Evolutionary conservation across 2,113 vertebrate genomes (phyloP).

Genomic region (Beaufortia kweichowensis): DNA sequence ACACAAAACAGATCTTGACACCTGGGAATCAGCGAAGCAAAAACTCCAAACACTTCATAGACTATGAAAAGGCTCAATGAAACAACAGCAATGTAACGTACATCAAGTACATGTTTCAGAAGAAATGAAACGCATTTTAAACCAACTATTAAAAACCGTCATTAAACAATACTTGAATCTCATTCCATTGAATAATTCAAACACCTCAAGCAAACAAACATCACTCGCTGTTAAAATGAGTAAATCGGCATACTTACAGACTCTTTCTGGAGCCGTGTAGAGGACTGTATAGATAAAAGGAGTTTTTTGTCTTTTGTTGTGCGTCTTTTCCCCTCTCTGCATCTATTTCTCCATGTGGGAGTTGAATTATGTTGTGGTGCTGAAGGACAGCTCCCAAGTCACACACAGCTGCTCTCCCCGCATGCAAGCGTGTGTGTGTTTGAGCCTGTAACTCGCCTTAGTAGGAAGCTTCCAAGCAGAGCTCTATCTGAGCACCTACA

Average conservation of each 20-base stretch:
- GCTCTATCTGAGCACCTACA: conserved; percentile 48
- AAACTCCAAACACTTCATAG: too few species aligned
- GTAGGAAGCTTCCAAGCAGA: conserved; percentile 27
- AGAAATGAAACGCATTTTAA: background rate
- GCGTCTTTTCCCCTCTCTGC: conserved; percentile 1
- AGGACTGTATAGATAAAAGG: conserved; percentile 4
- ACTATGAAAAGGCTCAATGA: too few species aligned
- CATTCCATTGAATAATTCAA: background rate
- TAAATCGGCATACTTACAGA: conserved; percentile 40
- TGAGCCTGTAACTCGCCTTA: background rate
- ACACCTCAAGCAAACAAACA: background rate
- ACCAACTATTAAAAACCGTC: background rate
- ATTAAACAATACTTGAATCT: background rate
- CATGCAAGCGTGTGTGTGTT: background rate
- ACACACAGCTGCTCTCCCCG: conserved; percentile 35
- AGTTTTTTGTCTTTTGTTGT: background rate
- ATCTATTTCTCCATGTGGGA: conserved; percentile 40
- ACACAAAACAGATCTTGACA: background rate
- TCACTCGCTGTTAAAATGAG: background rate
- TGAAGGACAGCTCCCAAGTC: conserved; percentile 50
- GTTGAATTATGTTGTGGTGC: conserved; percentile 48
- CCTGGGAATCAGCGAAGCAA: too few species aligned
- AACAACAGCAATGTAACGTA: too few species aligned
- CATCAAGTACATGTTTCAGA: too few species aligned
- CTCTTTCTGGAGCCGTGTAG: background rate